phyloP scores from a whole-genome alignment of 1,140 invertebrate species.

The Adelges cooleyi region DNA sequence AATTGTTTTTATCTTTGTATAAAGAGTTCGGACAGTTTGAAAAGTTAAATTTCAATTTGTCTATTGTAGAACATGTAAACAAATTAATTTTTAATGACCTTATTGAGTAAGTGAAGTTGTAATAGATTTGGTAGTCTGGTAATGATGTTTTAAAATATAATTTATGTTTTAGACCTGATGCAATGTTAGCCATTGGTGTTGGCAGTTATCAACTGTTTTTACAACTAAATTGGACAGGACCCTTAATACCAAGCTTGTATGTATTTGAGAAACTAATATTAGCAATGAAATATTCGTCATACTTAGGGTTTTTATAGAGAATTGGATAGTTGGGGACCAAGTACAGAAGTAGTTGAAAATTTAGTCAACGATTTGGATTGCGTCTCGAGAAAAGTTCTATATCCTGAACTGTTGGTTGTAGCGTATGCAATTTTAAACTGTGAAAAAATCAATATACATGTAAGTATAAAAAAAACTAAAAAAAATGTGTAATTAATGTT shows the following conservation, averaged over 20 bases:
- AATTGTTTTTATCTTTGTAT: slow-evolving; percentile 3
- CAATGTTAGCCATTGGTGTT: slow-evolving; percentile 33
- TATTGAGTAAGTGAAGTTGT: too few relatives aligned
- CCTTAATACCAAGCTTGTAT: slow-evolving; percentile 38
- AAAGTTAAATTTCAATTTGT: background rate
- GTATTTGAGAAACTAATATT: slow-evolving; percentile 23
- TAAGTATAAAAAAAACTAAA: background rate
- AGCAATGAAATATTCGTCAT: slow-evolving; percentile 23
- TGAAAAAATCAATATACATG: background rate
- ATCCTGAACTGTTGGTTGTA: slow-evolving; percentile 30
- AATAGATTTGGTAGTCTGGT: too few relatives aligned
- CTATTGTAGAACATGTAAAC: background rate
- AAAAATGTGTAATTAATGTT: background rate
- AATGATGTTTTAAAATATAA: too few relatives aligned
- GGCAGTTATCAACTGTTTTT: slow-evolving; percentile 58
- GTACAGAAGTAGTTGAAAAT: slow-evolving; percentile 34
- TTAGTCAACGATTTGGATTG: slow-evolving; percentile 35
- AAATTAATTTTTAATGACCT: too few relatives aligned
- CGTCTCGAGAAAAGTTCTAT: slow-evolving; percentile 36
- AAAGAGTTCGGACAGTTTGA: background rate
- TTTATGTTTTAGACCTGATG: slow-evolving; percentile 11
- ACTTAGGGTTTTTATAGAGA: slow-evolving; percentile 26
- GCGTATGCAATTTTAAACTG: slow-evolving; percentile 13
- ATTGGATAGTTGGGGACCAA: slow-evolving; percentile 30
- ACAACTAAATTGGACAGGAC: slow-evolving; percentile 70